phyloP scores from a whole-genome alignment of 2,888 invertebrate species.

The Torymus tubicola region DNA sequence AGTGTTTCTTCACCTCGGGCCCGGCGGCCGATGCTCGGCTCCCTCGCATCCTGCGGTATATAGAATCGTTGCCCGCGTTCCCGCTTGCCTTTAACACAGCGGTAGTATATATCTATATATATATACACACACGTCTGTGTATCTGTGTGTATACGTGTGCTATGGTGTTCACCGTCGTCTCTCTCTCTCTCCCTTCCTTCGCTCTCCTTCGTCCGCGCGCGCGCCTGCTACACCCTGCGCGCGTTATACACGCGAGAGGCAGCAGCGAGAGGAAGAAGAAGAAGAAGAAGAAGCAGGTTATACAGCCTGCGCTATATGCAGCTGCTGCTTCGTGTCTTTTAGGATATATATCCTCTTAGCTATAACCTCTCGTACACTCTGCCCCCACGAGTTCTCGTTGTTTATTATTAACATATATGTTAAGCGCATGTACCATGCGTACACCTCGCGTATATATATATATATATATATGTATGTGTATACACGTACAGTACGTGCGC shows the following conservation, averaged over 20 bases:
- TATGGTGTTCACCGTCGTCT: background rate
- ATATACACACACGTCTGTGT: too few species aligned
- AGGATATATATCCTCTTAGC: too few species aligned
- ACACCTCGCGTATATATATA: background rate
- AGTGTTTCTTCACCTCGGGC: conserved; percentile 14
- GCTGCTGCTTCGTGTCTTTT: too few species aligned
- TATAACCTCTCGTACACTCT: too few species aligned
- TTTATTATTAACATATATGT: background rate
- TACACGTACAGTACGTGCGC: background rate
- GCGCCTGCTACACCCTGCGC: background rate
- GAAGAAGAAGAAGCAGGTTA: too few species aligned
- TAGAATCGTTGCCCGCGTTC: too few species aligned
- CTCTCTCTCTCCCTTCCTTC: conserved; percentile 21
- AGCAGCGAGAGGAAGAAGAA: background rate
- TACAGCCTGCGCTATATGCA: too few species aligned
- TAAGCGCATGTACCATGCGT: background rate
- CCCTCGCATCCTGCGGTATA: conserved; percentile 39
- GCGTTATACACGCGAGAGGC: background rate
- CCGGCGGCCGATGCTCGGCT: conserved; percentile 36
- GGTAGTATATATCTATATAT: too few species aligned
- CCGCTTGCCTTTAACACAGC: too few species aligned
- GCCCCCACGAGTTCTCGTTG: too few species aligned
- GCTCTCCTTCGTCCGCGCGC: conserved; percentile 2
- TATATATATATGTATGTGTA: background rate
- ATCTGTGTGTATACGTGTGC: too few species aligned